Percentiles rank a stretch among this genome's conserved stretches.
phyloP scores from a whole-genome alignment of 2,797 vertebrate species.

The Odontamblyopus lacepedii region DNA sequence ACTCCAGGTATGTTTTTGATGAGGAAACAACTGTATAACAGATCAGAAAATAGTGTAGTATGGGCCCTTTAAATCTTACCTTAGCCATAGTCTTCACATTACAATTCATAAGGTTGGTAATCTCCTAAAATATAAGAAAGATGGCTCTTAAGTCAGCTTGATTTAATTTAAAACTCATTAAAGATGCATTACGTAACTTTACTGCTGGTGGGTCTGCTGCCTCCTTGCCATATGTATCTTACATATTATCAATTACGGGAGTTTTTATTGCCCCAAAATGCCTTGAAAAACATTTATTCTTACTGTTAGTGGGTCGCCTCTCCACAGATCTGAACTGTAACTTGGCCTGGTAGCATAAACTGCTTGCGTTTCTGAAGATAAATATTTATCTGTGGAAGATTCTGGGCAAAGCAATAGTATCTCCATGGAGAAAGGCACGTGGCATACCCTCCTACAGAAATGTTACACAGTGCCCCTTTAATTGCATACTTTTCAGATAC shows the following conservation, averaged over 20 bases:
- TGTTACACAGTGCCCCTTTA: neutral
- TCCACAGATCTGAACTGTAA: too few relatives aligned
- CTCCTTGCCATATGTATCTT: too few relatives aligned
- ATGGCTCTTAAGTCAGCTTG: neutral
- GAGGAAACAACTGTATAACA: too few relatives aligned
- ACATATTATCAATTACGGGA: too few relatives aligned
- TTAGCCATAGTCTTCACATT: constrained; percentile 84
- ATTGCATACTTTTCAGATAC: constrained; percentile 62
- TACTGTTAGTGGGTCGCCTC: too few relatives aligned
- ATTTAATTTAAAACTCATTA: neutral
- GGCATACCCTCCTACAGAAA: neutral
- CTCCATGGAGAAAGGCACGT: neutral
- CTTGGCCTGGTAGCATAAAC: too few relatives aligned
- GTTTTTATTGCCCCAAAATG: too few relatives aligned
- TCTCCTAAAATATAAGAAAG: constrained; percentile 67
- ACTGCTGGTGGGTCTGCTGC: neutral
- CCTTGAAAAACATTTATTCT: too few relatives aligned
- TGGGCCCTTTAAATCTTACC: constrained; percentile 66
- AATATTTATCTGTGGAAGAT: too few relatives aligned
- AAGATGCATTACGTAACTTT: neutral
- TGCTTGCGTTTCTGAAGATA: too few relatives aligned
- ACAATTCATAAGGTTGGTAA: constrained; percentile 80
- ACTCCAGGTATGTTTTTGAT: too few relatives aligned
- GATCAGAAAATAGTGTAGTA: too few relatives aligned
- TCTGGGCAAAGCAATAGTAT: neutral